phyloP scores from a whole-genome alignment of 1,140 invertebrate species.

The Bombus sibiricus region DNA sequence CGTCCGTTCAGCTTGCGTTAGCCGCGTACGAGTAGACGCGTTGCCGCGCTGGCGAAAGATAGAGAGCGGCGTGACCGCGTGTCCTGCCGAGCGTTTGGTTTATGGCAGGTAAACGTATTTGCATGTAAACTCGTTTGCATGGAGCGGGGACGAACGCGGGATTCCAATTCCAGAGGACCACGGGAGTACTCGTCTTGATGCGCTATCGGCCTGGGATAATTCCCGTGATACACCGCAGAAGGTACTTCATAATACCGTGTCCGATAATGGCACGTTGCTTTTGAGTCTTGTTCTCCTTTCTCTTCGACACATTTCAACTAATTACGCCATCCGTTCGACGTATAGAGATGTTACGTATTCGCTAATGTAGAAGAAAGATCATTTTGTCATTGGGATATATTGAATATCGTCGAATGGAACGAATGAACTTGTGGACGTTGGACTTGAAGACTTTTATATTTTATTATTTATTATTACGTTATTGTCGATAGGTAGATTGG shows the following conservation, averaged over 20 bases:
- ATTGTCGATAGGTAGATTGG: background rate
- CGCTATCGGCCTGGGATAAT: background rate
- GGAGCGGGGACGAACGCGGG: conserved; percentile 41
- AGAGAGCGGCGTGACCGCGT: conserved; percentile 9
- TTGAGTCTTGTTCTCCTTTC: conserved; percentile 9
- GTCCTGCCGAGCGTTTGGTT: conserved; percentile 51
- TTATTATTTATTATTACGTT: background rate
- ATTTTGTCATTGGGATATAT: background rate
- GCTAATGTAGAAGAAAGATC: background rate
- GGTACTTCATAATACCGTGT: conserved; percentile 27
- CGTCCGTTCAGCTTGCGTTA: background rate
- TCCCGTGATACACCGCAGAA: conserved; percentile 4
- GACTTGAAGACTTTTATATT: background rate
- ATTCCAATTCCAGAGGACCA: conserved; percentile 60
- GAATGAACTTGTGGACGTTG: background rate
- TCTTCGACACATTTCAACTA: background rate
- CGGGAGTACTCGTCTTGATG: conserved; percentile 46
- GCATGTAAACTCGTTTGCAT: conserved; percentile 67
- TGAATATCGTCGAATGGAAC: background rate
- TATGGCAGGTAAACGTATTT: conserved; percentile 62
- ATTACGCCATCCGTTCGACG: conserved; percentile 3
- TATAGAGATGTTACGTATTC: background rate
- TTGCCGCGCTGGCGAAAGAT: background rate
- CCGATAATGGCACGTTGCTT: conserved; percentile 8
- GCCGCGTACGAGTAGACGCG: background rate